Evolutionary conservation across 2,888 invertebrate genomes (phyloP).

Genomic region (Cataglyphis albicans): DNA sequence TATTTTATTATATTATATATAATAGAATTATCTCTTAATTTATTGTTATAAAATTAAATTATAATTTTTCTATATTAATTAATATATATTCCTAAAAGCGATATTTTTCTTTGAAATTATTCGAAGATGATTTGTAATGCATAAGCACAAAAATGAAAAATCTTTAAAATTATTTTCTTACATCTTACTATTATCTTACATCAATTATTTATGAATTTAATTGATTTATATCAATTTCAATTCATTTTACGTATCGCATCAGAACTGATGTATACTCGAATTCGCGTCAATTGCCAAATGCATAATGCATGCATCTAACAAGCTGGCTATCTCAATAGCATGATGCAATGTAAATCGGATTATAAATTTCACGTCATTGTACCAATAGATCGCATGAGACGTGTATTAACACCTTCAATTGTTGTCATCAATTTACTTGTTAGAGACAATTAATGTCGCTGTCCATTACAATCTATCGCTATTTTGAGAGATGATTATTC

Average conservation of each 20-base stretch:
- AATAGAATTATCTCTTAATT: background rate
- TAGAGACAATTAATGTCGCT: background rate
- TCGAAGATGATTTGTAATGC: background rate
- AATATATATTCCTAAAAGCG: background rate
- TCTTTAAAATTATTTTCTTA: background rate
- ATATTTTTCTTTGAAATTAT: background rate
- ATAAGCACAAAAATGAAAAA: background rate
- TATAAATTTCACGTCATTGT: constrained; percentile 35
- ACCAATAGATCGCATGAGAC: background rate
- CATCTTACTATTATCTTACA: background rate
- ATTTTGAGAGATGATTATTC: constrained; percentile 9
- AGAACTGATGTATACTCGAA: constrained; percentile 18
- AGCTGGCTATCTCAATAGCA: constrained; percentile 4
- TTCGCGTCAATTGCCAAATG: background rate
- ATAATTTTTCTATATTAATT: background rate
- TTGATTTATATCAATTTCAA: constrained; percentile 20
- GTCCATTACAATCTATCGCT: background rate
- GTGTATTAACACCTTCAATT: constrained; percentile 5
- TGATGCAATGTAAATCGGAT: constrained; percentile 22
- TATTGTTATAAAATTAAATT: background rate
- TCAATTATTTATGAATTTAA: background rate
- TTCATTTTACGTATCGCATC: constrained; percentile 11
- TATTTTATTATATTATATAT: background rate
- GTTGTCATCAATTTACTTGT: background rate
- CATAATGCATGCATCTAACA: constrained; percentile 27